Percentiles rank a stretch among this genome's conserved stretches.
These are phyloP conservation scores for Sprattus sprattus DNA, from an alignment of 2,113 vertebrate genomes.

Conservation along the genomic window DNA sequence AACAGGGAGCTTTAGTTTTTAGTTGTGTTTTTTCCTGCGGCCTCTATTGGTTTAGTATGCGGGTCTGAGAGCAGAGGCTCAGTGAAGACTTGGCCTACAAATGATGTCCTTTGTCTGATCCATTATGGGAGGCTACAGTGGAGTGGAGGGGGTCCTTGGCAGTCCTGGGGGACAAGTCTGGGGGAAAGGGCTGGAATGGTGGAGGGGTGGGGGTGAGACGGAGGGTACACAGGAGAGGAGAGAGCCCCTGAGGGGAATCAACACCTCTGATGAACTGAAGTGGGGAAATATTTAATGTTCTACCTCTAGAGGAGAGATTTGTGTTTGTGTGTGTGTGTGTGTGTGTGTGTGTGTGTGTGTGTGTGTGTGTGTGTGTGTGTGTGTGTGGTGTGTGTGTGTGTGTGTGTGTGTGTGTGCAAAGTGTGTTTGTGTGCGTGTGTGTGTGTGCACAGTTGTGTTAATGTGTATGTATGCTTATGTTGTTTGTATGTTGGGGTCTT, in stretches of 20 bases:
- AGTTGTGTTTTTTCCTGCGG: slow-evolving; percentile 57
- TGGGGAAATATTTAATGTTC: slow-evolving; percentile 21
- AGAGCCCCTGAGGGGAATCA: slow-evolving; percentile 1
- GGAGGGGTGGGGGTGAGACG: background rate
- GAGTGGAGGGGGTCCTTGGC: slow-evolving; percentile 30
- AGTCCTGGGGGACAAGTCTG: slow-evolving; percentile 36
- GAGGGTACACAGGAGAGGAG: background rate
- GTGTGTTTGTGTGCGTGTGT: background rate
- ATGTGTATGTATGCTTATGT: background rate
- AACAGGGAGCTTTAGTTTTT: slow-evolving; percentile 50
- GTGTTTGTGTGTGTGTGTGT: slow-evolving; percentile 11
- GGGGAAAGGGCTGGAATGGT: slow-evolving; percentile 42
- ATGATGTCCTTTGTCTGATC: slow-evolving; percentile 76
- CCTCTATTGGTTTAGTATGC: slow-evolving; percentile 73
- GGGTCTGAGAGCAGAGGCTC: slow-evolving; percentile 61
- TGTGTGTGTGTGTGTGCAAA: slow-evolving; percentile 17
- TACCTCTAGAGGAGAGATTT: background rate
- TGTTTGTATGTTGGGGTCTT: too few relatives aligned
- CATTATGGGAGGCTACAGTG: slow-evolving; percentile 51
- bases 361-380: slow-evolving; percentile 9
- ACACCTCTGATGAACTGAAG: background rate
- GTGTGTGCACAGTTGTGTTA: slow-evolving; percentile 22
- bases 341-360: slow-evolving; percentile 26
- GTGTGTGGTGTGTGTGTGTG: slow-evolving; percentile 16
- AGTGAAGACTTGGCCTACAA: slow-evolving; percentile 75